Percentiles rank a stretch among this genome's conserved stretches.
Evolutionary conservation across 1,140 invertebrate species (phyloP).

Genomic region (Drosophila tropicalis): DNA sequence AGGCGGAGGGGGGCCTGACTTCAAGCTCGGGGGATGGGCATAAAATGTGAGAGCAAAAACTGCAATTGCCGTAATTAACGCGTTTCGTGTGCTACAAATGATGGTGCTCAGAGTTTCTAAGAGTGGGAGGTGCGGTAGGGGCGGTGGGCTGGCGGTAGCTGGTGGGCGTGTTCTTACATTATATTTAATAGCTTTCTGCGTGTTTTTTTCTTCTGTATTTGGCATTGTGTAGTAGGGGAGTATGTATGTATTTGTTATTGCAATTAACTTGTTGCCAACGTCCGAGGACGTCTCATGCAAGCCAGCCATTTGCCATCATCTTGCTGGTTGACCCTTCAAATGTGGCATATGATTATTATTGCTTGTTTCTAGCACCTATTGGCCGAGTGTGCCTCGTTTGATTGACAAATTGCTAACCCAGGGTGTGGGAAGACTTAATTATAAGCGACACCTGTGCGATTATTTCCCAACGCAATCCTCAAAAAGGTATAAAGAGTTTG

Average conservation of each 20-base stretch:
- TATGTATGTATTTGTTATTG: constrained; percentile 33
- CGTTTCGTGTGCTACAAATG: constrained; percentile 77
- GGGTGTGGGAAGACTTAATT: constrained; percentile 44
- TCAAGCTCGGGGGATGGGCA: background rate
- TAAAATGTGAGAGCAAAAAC: constrained; percentile 34
- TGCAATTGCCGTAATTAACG: constrained; percentile 78
- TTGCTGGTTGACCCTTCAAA: constrained; percentile 28
- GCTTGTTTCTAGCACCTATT: constrained; percentile 50
- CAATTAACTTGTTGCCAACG: constrained; percentile 70
- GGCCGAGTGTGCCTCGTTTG: constrained; percentile 37
- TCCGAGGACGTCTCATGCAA: too few species aligned
- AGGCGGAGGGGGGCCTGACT: background rate
- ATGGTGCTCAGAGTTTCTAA: constrained; percentile 50
- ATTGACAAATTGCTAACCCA: constrained; percentile 60
- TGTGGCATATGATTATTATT: constrained; percentile 52
- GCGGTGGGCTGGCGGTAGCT: background rate
- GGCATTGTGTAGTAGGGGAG: constrained; percentile 6
- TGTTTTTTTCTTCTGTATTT: constrained; percentile 39
- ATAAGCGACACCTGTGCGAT: constrained; percentile 13
- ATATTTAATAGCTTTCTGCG: constrained; percentile 69
- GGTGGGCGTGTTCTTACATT: constrained; percentile 49
- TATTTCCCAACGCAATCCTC: background rate
- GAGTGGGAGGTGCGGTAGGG: background rate
- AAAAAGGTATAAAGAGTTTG: background rate
- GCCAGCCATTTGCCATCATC: constrained; percentile 18